These are phyloP conservation scores for Isurus oxyrinchus DNA, from an alignment of 2,113 vertebrate species.

Conservation along the genomic window DNA sequence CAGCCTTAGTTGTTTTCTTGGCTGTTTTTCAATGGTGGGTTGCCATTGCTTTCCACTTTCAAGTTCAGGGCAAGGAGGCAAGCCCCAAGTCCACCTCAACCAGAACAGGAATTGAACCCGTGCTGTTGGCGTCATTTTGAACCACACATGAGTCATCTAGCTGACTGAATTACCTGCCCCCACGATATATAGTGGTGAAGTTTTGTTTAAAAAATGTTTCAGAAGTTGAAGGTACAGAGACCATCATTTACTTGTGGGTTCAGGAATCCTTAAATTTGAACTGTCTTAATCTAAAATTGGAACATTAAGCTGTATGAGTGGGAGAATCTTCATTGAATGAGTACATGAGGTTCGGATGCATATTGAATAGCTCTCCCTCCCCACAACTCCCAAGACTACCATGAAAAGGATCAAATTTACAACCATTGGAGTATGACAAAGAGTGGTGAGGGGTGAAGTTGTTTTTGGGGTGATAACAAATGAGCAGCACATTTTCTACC, in stretches of 20 bases:
- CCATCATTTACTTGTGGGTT: background rate
- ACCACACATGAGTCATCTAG: background rate
- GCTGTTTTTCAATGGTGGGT: background rate
- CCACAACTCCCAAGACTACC: background rate
- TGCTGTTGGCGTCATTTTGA: background rate
- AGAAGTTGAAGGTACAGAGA: background rate
- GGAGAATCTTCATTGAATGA: background rate
- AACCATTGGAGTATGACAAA: background rate
- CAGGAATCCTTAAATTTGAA: background rate
- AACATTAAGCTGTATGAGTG: background rate
- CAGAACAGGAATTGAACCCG: background rate
- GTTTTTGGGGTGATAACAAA: background rate
- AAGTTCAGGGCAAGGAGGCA: background rate
- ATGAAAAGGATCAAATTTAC: background rate
- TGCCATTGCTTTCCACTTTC: background rate
- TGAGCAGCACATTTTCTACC: background rate
- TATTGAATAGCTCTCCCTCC: background rate
- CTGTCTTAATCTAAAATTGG: background rate
- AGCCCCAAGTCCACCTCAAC: background rate
- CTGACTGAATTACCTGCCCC: background rate
- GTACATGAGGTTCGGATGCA: background rate
- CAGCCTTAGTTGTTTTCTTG: background rate
- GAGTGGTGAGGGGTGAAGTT: background rate
- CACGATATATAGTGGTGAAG: no score
- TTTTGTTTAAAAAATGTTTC: background rate